These are phyloP conservation scores for Noctua pronuba DNA, from an alignment of 2,888 invertebrate species.

Conservation along the genomic window DNA sequence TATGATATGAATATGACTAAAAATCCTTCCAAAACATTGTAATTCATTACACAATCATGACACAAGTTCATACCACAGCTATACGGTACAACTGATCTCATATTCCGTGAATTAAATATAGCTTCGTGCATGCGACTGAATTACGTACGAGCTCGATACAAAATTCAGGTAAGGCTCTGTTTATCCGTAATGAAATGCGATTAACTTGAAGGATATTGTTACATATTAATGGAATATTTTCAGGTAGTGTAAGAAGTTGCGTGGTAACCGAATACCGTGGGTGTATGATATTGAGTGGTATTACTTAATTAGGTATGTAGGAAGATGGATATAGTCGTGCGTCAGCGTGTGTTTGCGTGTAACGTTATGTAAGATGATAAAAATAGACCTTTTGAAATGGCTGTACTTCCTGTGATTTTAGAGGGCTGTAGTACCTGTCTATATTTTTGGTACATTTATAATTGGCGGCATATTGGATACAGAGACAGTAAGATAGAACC, in stretches of 20 bases:
- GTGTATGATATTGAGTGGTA: constrained; percentile 3
- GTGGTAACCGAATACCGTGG: background rate
- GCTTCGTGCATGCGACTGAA: constrained; percentile 38
- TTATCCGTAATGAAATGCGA: constrained; percentile 53
- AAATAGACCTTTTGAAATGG: constrained; percentile 16
- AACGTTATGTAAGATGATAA: constrained; percentile 20
- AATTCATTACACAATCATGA: constrained; percentile 42
- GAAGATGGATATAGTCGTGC: background rate
- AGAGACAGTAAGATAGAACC: too few relatives aligned
- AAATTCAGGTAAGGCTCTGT: constrained; percentile 49
- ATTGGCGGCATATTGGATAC: too few relatives aligned
- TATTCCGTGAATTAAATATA: constrained; percentile 63
- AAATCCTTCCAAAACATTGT: constrained; percentile 24
- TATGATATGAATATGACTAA: background rate
- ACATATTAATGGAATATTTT: constrained; percentile 58
- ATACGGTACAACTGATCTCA: constrained; percentile 44
- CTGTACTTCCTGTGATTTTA: background rate
- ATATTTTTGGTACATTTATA: too few relatives aligned
- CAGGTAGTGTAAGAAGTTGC: constrained; percentile 15
- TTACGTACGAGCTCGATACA: constrained; percentile 32
- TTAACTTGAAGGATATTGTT: constrained; percentile 54
- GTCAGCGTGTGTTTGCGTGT: constrained; percentile 14
- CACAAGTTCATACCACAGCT: constrained; percentile 37
- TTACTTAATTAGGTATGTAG: constrained; percentile 13
- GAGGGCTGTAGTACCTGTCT: too few relatives aligned